Conservation (phyloP, 2,888 invertebrate genomes). For the Drosophila dives region DNA sequence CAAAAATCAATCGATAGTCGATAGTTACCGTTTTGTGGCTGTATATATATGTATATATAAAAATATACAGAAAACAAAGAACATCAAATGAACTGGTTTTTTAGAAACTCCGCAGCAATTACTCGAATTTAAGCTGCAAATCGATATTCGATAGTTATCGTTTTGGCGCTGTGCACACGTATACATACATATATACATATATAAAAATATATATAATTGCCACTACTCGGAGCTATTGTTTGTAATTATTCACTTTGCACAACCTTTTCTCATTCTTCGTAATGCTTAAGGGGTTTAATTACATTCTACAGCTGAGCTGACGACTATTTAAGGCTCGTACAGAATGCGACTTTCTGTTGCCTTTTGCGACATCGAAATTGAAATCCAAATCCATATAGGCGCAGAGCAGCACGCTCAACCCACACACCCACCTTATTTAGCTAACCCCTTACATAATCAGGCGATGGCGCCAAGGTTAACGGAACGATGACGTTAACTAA, state of each 20-base stretch:
- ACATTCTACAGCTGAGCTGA: conserved; percentile 22
- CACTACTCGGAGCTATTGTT: background rate
- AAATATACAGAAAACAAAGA: background rate
- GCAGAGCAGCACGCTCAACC: conserved; percentile 2
- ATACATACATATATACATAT: too few relatives aligned
- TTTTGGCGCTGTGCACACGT: background rate
- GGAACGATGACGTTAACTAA: conserved; percentile 27
- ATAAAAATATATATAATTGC: background rate
- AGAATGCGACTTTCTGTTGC: conserved; percentile 34
- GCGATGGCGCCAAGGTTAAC: conserved; percentile 45
- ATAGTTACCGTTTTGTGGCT: too few relatives aligned
- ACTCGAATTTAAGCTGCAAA: background rate
- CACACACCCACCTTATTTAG: conserved; percentile 6
- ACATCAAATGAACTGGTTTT: background rate
- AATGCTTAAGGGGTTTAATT: conserved; percentile 15
- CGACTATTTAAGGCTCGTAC: conserved; percentile 39
- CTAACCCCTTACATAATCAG: conserved; percentile 47
- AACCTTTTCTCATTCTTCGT: background rate
- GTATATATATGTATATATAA: too few relatives aligned
- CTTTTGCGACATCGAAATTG: conserved; percentile 32
- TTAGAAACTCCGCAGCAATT: background rate
- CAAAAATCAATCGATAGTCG: background rate
- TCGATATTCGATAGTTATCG: background rate
- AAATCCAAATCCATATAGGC: conserved; percentile 26
- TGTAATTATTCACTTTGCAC: background rate